A percentile compares a stretch with the other conserved stretches of the same genome.
Evolutionary conservation across 2,888 invertebrate species (phyloP).

Genomic region (Amphipoea lucens): DNA sequence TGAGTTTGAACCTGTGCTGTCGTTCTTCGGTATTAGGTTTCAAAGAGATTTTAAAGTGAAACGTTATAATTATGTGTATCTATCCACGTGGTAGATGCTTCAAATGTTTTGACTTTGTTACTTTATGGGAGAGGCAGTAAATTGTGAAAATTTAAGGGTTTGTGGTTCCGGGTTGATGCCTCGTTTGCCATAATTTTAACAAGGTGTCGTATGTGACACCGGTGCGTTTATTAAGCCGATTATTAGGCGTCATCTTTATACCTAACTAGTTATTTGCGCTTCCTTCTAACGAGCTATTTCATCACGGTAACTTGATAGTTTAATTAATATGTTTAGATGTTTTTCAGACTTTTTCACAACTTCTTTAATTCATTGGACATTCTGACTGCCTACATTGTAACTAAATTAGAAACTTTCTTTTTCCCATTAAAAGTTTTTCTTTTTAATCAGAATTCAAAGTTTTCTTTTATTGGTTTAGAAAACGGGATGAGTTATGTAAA

Average conservation of each 20-base stretch:
- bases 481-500: constrained; percentile 29
- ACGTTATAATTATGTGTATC: not conserved
- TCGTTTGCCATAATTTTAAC: not conserved
- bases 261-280: no score
- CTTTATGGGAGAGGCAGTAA: not conserved
- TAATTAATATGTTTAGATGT: not conserved
- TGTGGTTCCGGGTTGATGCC: not conserved
- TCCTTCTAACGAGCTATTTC: not conserved
- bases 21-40: constrained; percentile 2
- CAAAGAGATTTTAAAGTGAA: not conserved
- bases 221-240: not conserved
- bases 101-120: not conserved
- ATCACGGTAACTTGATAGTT: not conserved
- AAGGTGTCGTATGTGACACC: not conserved
- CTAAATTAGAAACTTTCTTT: constrained; percentile 23
- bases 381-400: constrained; percentile 8
- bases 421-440: constrained; percentile 20
- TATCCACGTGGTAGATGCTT: not conserved
- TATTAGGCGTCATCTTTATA: not conserved
- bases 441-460: not conserved
- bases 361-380: constrained; percentile 1
- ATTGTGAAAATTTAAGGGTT: not conserved
- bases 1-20: not conserved
- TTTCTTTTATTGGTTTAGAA: constrained; percentile 18
- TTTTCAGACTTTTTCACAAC: not conserved